A percentile compares a stretch with the other conserved stretches of the same genome.
phyloP scores from a whole-genome alignment of 1,140 invertebrate genomes.

The Psilanteris sp. region DNA sequence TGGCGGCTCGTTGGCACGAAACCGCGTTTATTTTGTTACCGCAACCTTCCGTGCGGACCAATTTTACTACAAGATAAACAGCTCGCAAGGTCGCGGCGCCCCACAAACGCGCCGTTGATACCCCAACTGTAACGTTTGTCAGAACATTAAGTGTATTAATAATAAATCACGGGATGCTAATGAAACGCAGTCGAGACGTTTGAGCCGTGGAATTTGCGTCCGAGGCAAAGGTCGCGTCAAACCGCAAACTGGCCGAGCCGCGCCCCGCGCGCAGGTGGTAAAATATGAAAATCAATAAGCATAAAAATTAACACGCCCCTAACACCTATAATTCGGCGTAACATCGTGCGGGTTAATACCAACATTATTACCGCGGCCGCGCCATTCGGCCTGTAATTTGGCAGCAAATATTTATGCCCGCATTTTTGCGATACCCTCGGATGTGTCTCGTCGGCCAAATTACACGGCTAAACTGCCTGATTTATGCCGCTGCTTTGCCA shows the following conservation, averaged over 20 bases:
- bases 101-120: too few species aligned
- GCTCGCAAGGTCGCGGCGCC: too few species aligned
- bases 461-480: conserved; percentile 75
- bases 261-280: conserved; percentile 69
- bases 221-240: conserved; percentile 39
- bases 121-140: too few species aligned
- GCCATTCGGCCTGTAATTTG: conserved; percentile 74
- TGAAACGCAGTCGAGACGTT: too few species aligned
- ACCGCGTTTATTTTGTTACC: too few species aligned
- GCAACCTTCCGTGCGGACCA: too few species aligned
- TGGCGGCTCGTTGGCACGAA: too few species aligned
- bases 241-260: conserved; percentile 43
- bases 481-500: conserved; percentile 73
- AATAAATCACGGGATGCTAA: too few species aligned
- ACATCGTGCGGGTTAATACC: conserved; percentile 69
- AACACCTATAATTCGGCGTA: conserved; percentile 71
- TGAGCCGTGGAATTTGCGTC: neutral
- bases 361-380: conserved; percentile 71
- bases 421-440: conserved; percentile 61
- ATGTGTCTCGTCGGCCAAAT: conserved; percentile 68
- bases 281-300: conserved; percentile 79
- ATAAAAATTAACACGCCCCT: conserved; percentile 77
- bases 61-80: too few species aligned
- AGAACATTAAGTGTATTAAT: too few species aligned
- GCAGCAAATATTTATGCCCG: conserved; percentile 75